A percentile compares a stretch with the other conserved stretches of the same genome.
phyloP scores from a whole-genome alignment of 2,113 vertebrate genomes.

The Centrocercus urophasianus region DNA sequence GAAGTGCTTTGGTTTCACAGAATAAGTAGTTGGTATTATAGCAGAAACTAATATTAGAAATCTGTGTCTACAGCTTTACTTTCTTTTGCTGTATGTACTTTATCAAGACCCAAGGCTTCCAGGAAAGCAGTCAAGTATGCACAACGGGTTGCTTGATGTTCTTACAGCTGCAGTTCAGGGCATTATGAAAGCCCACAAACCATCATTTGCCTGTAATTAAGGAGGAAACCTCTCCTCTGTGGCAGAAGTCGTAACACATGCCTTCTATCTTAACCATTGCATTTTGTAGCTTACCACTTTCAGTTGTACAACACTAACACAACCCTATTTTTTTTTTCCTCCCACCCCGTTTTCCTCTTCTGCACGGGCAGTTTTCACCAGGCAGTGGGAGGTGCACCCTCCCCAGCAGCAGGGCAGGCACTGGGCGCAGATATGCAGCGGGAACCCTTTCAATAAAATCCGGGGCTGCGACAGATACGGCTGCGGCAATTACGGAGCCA shows the following conservation, averaged over 20 bases:
- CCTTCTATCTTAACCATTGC: background rate
- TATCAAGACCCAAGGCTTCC: background rate
- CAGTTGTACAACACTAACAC: rapidly evolving
- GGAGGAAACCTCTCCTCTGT: background rate
- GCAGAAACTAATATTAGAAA: background rate
- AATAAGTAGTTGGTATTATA: background rate
- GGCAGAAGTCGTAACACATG: rapidly evolving
- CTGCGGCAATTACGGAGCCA: slow-evolving; percentile 56
- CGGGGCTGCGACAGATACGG: slow-evolving; percentile 70
- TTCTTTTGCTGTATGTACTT: background rate
- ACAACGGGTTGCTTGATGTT: background rate
- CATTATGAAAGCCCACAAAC: background rate
- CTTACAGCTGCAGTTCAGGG: background rate
- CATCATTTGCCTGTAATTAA: background rate
- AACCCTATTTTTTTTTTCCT: background rate
- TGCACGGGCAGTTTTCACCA: background rate
- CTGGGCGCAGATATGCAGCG: slow-evolving; percentile 69
- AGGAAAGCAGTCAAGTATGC: background rate
- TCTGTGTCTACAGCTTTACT: background rate
- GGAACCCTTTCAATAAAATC: slow-evolving; percentile 70
- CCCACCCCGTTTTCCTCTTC: background rate
- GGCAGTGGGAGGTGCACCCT: background rate
- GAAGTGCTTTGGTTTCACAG: background rate
- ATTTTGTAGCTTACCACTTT: background rate
- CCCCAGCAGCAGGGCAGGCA: slow-evolving; percentile 27